Evolutionary conservation across 1,140 invertebrate genomes (phyloP).

Genomic region (honey bee (Apis mellifera)): Amel_HAv3.1 CM009941.2:1059001-1059500

Average conservation of each 20-base stretch:
- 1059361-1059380: slow-evolving; percentile 76
- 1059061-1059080: no score
- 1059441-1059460: no score
- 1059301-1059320: slow-evolving; percentile 84
- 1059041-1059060: no score
- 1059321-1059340: slow-evolving; percentile 86
- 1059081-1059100: not conserved
- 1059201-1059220: slow-evolving; percentile 88
- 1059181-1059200: slow-evolving; percentile 87
- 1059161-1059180: slow-evolving; percentile 89
- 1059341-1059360: slow-evolving; percentile 82
- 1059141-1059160: slow-evolving; percentile 89
- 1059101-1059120: not conserved
- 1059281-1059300: slow-evolving; percentile 85
- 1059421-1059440: no score
- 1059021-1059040: no score
- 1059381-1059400: not conserved
- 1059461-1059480: no score
- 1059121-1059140: not conserved
- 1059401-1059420: no score
- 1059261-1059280: slow-evolving; percentile 86
- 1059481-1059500: no score
- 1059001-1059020: no score
- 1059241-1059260: slow-evolving; percentile 84
- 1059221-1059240: slow-evolving; percentile 85